Evolutionary conservation across 1,140 invertebrate genomes (phyloP), one percentile per base, ranked within the genome.

Genomic region (Ditylenchus dipsaci): DNA sequence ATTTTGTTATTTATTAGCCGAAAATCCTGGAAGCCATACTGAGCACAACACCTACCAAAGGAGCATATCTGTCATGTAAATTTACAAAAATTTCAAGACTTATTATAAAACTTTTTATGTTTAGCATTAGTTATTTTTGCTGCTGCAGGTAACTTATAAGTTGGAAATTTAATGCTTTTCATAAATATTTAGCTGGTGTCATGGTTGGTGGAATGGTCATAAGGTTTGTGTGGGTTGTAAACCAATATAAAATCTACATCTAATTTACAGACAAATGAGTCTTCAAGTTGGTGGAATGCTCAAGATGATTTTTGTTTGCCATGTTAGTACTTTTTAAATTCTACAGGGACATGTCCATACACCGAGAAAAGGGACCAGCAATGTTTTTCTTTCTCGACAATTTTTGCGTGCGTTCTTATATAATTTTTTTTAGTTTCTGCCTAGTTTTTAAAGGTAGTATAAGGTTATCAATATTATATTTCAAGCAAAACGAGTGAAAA

Each of bases 271-370:
- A 21, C 59, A 61, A 57, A 38, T 78, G 60, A 78, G 78, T 59
- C 64, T 79, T 19, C 70, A 80, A 69, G 80, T 81, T 30, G 76
- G 74, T 47, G 80, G 80, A 42, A 82, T 82, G 80, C 68, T 82
- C 38, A 82, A 82, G 70, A 79, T 82, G 79, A 81, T 83, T 30
- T 49, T 83, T 17, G 69, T 83, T 19, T 82, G 81, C 30, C 79
- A 82, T 57, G 59, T 81, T 49, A 45, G 63, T 30, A 33, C 21
- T 64, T n/a, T 26, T 42, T 13, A 7, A 7, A 7, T 53, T 3
- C 15, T 53, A 53, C 49, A 59, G 9, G 15, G 58, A 21, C 17
- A 17, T 17, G n/a, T n/a, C n/a, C n/a, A n/a, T n/a, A n/a, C n/a
- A n/a, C n/a, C n/a, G n/a, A n/a, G n/a, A n/a, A n/a, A n/a, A n/a